Evolutionary conservation across 2,888 invertebrate species (phyloP), one percentile per base, ranked within the genome.

Genomic region (Pyrochroa serraticornis): DNA sequence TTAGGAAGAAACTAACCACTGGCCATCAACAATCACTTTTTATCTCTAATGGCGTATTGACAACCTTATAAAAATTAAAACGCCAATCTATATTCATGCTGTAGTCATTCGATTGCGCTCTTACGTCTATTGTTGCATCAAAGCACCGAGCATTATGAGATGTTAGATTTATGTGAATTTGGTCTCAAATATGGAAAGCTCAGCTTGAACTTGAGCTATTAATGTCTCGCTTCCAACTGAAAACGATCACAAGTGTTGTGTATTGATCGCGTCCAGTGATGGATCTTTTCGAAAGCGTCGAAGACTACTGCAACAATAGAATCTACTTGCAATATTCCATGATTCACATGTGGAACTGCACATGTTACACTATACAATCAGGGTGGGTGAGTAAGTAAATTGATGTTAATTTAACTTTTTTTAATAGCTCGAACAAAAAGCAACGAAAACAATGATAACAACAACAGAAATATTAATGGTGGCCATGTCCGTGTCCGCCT

Each of bases 261-360:
- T 46, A 14, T 9, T 34, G 22, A 9, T 44, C 34, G 9, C n/a
- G 2, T 39, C 6, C 22, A 5, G 41, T 49, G 49, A 65, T 64
- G 64, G 43, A 63, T 59, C 47, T 63, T 8, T 60, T 66, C 10
- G 56, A 64, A 30, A 30, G 54, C 39, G 43, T 66, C 7, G 44
- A 58, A 8, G 49, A 59, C 36, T 66, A 59, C 38, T 64, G 39
- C 13, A 51, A 60, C 9, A 52, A 53, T 33, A 44, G 35, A 12
- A 45, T 59, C 5, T 63, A 38, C 42, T 33, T 64, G 13, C 62
- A 58, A n/a, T 66, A 69, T 52, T 44, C 60, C 10, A 49, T 67
- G 43, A 13, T 65, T 12, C 67, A 68, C 43, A 49, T 68, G 36
- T 35, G 50, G 39, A 48, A 58, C 42, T 69, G 69, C 55, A 42